Evolutionary conservation across 2,113 vertebrate species (phyloP).

Genomic region (Solea senegalensis): DNA sequence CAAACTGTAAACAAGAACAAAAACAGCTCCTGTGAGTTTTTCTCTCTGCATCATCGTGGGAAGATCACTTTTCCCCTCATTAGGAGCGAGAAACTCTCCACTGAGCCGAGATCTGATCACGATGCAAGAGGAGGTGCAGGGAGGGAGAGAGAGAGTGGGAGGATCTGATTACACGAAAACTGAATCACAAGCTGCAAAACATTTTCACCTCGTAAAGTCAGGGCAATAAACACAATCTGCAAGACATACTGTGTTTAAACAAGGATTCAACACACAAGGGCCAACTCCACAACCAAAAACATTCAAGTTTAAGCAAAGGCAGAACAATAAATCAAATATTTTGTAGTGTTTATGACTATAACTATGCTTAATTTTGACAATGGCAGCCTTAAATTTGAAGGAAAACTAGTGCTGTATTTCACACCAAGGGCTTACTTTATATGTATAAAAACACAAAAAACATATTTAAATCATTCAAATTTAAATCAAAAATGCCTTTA

Average conservation of each 20-base stretch:
- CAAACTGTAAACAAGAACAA: constrained; percentile 1
- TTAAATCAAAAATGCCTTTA: no score
- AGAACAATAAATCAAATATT: no score
- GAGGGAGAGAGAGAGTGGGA: neutral
- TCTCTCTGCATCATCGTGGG: neutral
- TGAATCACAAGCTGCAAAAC: neutral
- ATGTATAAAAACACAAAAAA: no score
- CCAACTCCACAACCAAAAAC: no score
- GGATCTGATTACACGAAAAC: constrained; percentile 29
- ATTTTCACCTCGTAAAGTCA: constrained; percentile 8
- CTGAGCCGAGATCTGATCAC: constrained; percentile 23
- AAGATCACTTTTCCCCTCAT: constrained; percentile 1
- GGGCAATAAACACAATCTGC: constrained; percentile 1
- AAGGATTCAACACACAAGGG: neutral
- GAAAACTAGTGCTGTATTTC: no score
- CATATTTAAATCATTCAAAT: no score
- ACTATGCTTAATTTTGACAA: no score
- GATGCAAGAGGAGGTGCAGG: constrained; percentile 21
- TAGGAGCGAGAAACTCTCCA: neutral
- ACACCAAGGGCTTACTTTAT: no score
- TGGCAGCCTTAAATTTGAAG: no score
- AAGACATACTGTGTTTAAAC: neutral
- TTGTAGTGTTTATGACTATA: no score
- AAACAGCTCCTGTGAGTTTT: neutral
- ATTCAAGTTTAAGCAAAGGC: no score